Evolutionary conservation across 53 echinoderm and acorn worm species (phyloP), one percentile per base, ranked within the genome.

Genomic region (Antedon mediterranea): DNA sequence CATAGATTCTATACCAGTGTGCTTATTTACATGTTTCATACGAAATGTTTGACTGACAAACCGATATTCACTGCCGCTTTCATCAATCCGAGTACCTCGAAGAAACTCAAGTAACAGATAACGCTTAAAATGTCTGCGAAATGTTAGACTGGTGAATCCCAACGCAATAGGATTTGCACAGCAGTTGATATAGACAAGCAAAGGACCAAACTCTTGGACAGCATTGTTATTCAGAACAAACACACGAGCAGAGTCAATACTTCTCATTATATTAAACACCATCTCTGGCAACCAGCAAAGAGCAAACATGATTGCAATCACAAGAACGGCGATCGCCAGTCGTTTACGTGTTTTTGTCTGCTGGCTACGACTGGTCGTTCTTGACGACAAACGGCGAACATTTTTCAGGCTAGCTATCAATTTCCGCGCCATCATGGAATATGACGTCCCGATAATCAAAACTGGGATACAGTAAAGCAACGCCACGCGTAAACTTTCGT

Each of bases 341-440:
- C 86, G 80, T 44, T 86, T 86, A 29, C 86, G 86, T n/a, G 79
- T 73, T 78, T 79, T 73, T 31, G 78, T 84, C 43, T 84, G 84
- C 41, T 84, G 84, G 18, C 30, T 75, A 43, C 79, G 84, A 42
- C 84, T 84, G 27, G 73, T 74, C 0, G 84, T 57, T 18, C 57
- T 57, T 15, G 57, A 57, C 57, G 57, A 57, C 57, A 57, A 26
- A 26, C 57, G 57, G 20, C 57, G 57, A 13, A 57, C 57, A 57
- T 82, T 79, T 30, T 71, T 43, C 20, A 86, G 33, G 30, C 86
- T 86, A 3, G 20, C 32, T 32, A 74, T 74, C 43, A 86, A 79
- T 18, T 82, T 82, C 73, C 79, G 74, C 14, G 86, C 82, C 33
- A 86, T 86, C 30, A 43, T 33, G 20, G 74, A 27, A 75, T 86